Base-by-base conservation (phyloP, 1,140 invertebrate genomes). In the Leptinotarsa lineolata region DNA sequence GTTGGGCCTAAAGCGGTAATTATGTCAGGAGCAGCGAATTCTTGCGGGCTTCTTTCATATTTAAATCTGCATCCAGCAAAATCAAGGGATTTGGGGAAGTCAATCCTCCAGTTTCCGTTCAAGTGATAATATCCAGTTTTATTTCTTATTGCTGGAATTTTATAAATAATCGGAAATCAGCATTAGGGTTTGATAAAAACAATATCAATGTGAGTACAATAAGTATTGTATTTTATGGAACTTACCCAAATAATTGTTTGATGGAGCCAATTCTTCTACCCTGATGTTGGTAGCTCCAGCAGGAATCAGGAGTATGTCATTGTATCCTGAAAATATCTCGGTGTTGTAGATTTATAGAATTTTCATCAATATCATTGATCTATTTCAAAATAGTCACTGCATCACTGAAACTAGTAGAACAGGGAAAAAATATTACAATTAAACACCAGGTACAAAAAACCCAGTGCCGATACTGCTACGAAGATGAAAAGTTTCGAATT, bases 51-150 rank as follows among this genome's bases (percentile, higher is more conserved):
- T 69, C 94, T 88, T 77, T 94, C 92, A 83, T 98, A 98, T 82
- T 93, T 90, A 88, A 97, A 97, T 78, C 90, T 90, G 1, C 91
- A 91, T 5, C 94, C 94, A 16, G 94, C 92, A 79, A 96, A 94
- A 69, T 88, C 87, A 73, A 95, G 85, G 39, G 91, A 91, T 66
- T 91, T 87, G 0, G 95, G 94, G 83, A 94, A 95, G 84, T 96
- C 94, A 81, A 98, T 97, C 80, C 92, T 89, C 91, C 94, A 97
- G 82, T 97, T 94, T 5, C 96, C 96, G 84, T 98, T 98, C 18
- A 98, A 86, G 83, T 96, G 97, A 82, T 95, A 99, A 77, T 93
- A 87, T 15, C 93, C 94, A 63, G 90, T 87, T 54, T 89, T 88
- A 82, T 96, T 96, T 78, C 96, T 88, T 60, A 98, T 87, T 18